Base-by-base conservation (phyloP, 2,797 vertebrate genomes). In the Eulemur albifrons region DNA sequence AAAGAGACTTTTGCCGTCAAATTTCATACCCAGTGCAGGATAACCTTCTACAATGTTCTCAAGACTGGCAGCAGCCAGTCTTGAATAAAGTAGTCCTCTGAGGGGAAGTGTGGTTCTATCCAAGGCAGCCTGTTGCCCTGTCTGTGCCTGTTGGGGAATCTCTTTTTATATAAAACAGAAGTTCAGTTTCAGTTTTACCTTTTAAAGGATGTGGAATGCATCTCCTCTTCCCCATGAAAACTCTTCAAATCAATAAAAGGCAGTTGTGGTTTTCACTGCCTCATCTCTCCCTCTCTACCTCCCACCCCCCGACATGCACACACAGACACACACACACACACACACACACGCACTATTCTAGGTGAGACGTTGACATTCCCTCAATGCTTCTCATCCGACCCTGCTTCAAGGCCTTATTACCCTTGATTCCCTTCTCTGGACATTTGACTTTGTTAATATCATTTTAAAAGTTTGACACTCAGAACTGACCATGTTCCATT, bases 111-210 rank as follows among this genome's bases (percentile, higher is more conserved):
- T 79, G n/a, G 25, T 61, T 69, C 25, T 88, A 95, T 89, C n/a
- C 5, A 61, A 73, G 40, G 75, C 48, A 94, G 75, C 5, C 25
- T 95, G 45, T 65, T 70, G 13, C n/a, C 70, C 67, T 88, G n/a
- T 63, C 75, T 96, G 25, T 85, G 63, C 52, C 88, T 88, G 30
- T 45, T 95, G 61, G 45, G 45, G 81, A 92, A 72, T 69, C n/a
- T 92, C 17, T 69, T 90, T 90, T 61, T 57, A 70, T 11, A 63
- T 65, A 69, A 81, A 69, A 43, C 40, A 59, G n/a, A 72, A 76
- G 25, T 77, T 82, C 5, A n/a, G 40, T 72, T 73, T n/a, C 52
- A 45, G 61, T 76, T 88, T 85, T 76, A 63, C 76, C 48, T 89
- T 85, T 52, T 65, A 83, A 76, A 50, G 57, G 11, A 83, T 52